Evolutionary conservation across 1,140 invertebrate genomes (phyloP), one percentile per base, ranked within the genome.

Genomic region (Globodera ellingtonae): DNA sequence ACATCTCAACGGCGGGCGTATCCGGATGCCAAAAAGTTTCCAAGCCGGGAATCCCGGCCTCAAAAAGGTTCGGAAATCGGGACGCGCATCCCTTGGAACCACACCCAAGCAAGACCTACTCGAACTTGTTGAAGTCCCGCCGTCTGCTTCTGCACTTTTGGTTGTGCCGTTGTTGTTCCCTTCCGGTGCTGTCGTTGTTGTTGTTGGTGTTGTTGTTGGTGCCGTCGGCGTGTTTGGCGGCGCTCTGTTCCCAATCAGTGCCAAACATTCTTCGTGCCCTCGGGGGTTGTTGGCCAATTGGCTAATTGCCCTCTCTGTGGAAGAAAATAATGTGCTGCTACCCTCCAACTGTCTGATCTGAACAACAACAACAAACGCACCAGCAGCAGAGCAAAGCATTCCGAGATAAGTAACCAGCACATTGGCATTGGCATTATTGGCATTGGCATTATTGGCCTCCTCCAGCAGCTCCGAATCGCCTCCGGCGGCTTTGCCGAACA

Each of bases 401-500:
- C 87, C 87, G 6, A 88, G 72, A 71, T 88, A 88, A 9, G 86
- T 82, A 6, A 88, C 84, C 13, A 15, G 15, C 52, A 52, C 56
- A 18, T 65, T 87, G 44, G 79, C 83, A 18, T 77, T 52, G 44
- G n/a, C 24, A 24, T 24, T 24, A 24, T 24, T 24, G 24, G 24
- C 35, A 35, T 35, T 35, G 35, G 35, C 35, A 35, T 35, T 35
- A 35, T 35, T 35, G 35, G 35, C 35, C 1, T 35, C 52, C 69
- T 15, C 84, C 62, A 15, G 21, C 47, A 75, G 4, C 35, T 75
- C 65, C 73, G 21, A 59, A 59, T 80, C 74, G 35, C 67, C 47
- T 13, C 56, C 44, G 21, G 72, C 66, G 44, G 66, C 67, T 71
- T 85, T 69, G 21, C 78, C 82, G 67, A 88, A 86, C 0, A 76